phyloP scores from a whole-genome alignment of 1,140 invertebrate genomes.

The Melitaea cinxia region DNA sequence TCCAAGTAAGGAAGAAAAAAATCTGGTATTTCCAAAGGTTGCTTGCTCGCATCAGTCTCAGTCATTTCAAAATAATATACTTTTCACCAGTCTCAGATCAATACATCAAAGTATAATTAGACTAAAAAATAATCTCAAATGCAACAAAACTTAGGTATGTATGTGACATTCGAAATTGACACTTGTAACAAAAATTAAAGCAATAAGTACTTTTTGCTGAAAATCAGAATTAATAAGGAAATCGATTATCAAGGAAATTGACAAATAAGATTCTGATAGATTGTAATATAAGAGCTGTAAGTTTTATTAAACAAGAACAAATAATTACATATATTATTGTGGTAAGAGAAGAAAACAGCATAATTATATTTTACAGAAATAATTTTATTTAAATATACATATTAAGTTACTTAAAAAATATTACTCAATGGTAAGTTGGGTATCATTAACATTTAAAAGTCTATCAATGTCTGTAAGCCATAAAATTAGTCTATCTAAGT shows the following conservation, averaged over 20 bases:
- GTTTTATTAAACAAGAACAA: no score
- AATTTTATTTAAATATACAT: not conserved
- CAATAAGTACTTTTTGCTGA: no score
- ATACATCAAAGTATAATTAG: not conserved
- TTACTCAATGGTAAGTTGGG: constrained; percentile 62
- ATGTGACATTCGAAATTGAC: no score
- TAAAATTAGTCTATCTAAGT: constrained; percentile 77
- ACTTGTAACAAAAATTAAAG: no score
- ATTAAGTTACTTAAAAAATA: constrained; percentile 7
- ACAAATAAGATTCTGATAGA: no score
- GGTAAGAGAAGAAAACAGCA: no score
- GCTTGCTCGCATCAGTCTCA: constrained; percentile 68
- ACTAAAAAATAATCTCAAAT: not conserved
- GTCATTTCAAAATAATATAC: constrained; percentile 54
- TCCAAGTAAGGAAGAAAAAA: constrained; percentile 70
- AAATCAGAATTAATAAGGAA: no score
- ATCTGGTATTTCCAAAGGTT: constrained; percentile 62
- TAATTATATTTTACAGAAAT: not conserved
- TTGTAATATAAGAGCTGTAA: no score
- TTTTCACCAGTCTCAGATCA: not conserved
- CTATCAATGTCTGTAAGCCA: constrained; percentile 81
- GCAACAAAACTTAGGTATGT: no score
- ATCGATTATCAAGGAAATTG: no score
- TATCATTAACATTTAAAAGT: constrained; percentile 67
- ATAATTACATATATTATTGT: no score